A percentile compares a stretch with the other conserved stretches of the same genome.
Conservation (phyloP, 64 coral and sea anemone species). For the Catalaphyllia jardinei region DNA sequence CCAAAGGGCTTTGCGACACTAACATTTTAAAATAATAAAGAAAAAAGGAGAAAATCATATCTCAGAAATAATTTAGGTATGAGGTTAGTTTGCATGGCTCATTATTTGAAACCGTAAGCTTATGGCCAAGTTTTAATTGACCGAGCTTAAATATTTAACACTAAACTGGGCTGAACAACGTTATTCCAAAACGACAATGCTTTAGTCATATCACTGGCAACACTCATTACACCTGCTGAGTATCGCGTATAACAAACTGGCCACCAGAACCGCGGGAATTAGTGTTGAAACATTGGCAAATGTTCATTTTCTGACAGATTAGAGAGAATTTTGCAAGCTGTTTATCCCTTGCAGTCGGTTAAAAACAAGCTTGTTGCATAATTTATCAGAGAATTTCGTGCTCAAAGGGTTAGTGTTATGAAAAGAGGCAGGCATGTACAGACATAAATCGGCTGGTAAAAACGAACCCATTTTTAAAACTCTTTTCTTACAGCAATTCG, state of each 20-base stretch:
- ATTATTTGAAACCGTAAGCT: not conserved
- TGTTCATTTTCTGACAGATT: constrained; percentile 29
- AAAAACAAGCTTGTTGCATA: constrained; percentile 14
- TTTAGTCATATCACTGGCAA: not conserved
- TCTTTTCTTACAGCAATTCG: not conserved
- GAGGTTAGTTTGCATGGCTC: not conserved
- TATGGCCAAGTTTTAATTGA: constrained; percentile 3
- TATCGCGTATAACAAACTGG: constrained; percentile 8
- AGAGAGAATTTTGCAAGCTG: not conserved
- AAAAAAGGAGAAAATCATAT: not conserved
- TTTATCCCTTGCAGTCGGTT: not conserved
- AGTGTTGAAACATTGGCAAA: constrained; percentile 6
- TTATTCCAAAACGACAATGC: not conserved
- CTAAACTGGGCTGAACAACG: not conserved
- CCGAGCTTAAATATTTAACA: not conserved
- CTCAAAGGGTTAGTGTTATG: not conserved
- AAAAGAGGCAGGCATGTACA: not conserved
- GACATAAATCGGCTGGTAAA: too few relatives aligned
- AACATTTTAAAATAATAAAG: too few relatives aligned
- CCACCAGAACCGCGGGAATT: constrained; percentile 27
- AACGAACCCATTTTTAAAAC: too few relatives aligned
- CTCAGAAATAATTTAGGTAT: not conserved
- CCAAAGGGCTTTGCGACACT: too few relatives aligned
- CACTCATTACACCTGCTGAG: not conserved
- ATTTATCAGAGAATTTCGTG: not conserved